Evolutionary conservation across 2,797 vertebrate genomes (phyloP), one percentile per base, ranked within the genome.

Genomic region (Anguilla anguilla): DNA sequence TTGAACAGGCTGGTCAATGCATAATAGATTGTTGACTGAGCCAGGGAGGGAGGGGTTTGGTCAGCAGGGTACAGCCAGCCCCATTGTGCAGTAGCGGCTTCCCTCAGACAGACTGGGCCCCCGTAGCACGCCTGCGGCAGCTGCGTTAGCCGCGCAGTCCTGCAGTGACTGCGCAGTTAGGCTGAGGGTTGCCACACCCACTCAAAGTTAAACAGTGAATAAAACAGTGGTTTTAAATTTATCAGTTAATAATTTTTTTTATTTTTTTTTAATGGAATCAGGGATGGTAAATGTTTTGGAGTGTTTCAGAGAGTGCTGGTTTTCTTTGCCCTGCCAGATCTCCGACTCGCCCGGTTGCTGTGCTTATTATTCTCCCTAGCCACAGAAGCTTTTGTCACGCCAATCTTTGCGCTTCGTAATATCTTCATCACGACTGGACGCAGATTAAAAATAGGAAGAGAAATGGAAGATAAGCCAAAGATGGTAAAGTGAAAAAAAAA

Each of bases 281-380:
- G 5, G 22, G n/a, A 55, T 46, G 17, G 10, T 49, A 19, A 51
- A 13, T 17, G 0, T 84, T 35, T 55, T 49, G 6, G 90, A 39
- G 64, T 9, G n/a, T 67, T 25, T 67, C 64, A 28, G 64, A 67
- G 53, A 10, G 83, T 87, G 88, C 49, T 39, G 69, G 83, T 90
- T 91, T 91, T 93, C 90, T 87, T 39, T 59, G 19, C 11, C 4
- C 74, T 64, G 91, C 89, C 87, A 83, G 2, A 77, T 88, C 46
- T 83, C 89, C 85, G 83, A 74, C 89, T 91, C 83, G 90, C 11
- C 92, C 83, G 85, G 64, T 84, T 88, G 87, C 72, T 90, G 91
- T 94, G 93, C 94, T 94, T 87, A 74, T 25, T 92, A 94, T 95
- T 85, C 93, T 94, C 95, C 96, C 94, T 87, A 91, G 91, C 91